Base-by-base conservation (phyloP, 1,140 invertebrate species). In the Drosophila prosaltans region DNA sequence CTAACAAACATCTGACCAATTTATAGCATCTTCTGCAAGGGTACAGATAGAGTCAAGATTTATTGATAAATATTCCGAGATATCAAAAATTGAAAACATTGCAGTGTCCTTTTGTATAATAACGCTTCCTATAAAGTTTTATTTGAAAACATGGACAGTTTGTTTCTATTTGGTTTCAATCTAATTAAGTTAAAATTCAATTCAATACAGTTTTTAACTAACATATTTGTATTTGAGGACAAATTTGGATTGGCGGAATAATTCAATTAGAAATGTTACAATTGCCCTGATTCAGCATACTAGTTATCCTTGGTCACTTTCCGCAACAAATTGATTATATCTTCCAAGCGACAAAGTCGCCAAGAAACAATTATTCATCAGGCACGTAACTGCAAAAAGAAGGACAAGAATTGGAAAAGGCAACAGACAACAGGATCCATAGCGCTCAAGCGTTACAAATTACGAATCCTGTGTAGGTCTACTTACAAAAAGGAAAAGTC, bases 311-410 rank as follows among this genome's bases (percentile, higher is more conserved):
- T 69, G 66, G 85, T 79, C 62, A 67, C 16, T 62, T 67, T 69
- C 67, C 6, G 84, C 84, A 89, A 84, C 84, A 73, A 88, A 89
- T 89, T 78, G 84, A 84, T 88, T 88, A 80, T 36, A 41, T 30
- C 62, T 80, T 24, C 48, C 64, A 62, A 58, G 71, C 77, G 83
- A 82, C 79, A 80, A 80, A 74, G 76, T 88, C 84, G 66, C 64
- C 68, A 77, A 70, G 78, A 78, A 66, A 55, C 69, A 78, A 78
- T 78, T 72, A 66, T 78, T 67, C 69, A 78, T 58, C 58, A 55
- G 43, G 65, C 69, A 78, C 75, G 65, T 79, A 67, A 72, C 68
- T 65, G 68, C 57, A 41, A 59, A 69, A 76, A 65, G 36, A 69
- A 67, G 41, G 58, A 60, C 40, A 63, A 67, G 30, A 40, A 63